Evolutionary conservation across 2,888 invertebrate species (phyloP), one percentile per base, ranked within the genome.

Genomic region (Didymodactylos carnosus): DNA sequence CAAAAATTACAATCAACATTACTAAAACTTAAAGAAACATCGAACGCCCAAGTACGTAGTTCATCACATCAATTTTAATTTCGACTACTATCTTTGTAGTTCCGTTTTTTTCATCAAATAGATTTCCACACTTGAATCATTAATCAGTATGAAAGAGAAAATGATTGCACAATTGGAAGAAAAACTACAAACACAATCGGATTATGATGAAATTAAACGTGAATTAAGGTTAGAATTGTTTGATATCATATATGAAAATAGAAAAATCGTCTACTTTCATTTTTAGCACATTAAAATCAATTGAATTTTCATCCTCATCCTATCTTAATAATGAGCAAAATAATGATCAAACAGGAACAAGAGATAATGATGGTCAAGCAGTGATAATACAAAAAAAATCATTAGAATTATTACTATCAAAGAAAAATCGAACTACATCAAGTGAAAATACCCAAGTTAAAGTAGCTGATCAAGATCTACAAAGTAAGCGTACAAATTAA

Each of bases 131-230:
- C 87, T 95, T 77, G 93, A 95, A 83, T 92, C 94, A 83, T 81
- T 84, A 75, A 76, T 84, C 70, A 73, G 78, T 11, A 73, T 76
- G 13, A 81, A 81, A 75, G 80, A 77, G 71, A 77, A 78, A 69
- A 78, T 79, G 11, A 79, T 82, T 76, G 77, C 76, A 25, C 73
- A 77, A 10, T 77, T 84, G 75, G 81, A 95, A 84, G 89, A 89
- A 73, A 88, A 89, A 81, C 87, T 95, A 77, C 91, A 91, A 80
- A 87, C 88, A 77, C 93, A 94, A 84, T 87, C 90, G 79, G 94
- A 94, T 86, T 94, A 94, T 83, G 92, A 93, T 76, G 93, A 93
- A 78, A 87, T 94, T 80, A 93, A 92, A 84, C 86, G 92, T 79
- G 93, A 94, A 85, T 88, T 94, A 81, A 82, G 81, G 84, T 85